Percentiles rank a stretch among this genome's conserved stretches.
These are phyloP conservation scores for Eurois occulta DNA, from an alignment of 2,888 invertebrate genomes.

Conservation along the genomic window DNA sequence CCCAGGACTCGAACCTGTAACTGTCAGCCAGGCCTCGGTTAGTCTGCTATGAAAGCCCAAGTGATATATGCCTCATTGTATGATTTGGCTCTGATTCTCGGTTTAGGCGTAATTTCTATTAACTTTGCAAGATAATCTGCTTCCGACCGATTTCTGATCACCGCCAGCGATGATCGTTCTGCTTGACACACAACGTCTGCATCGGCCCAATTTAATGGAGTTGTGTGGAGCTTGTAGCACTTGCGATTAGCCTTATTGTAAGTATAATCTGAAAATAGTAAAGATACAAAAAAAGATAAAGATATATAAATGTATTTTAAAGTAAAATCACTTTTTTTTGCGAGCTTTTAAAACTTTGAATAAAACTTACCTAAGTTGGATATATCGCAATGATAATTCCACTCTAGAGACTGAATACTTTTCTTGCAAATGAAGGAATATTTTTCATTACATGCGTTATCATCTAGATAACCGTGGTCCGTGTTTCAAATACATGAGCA, in stretches of 20 bases:
- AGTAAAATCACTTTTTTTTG: not conserved
- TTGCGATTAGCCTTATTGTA: slow-evolving; percentile 69
- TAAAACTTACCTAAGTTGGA: slow-evolving; percentile 75
- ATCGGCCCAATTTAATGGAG: slow-evolving; percentile 78
- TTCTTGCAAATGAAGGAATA: slow-evolving; percentile 83
- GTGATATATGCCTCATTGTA: slow-evolving; percentile 58
- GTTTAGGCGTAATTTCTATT: slow-evolving; percentile 13
- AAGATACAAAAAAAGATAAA: too few relatives aligned
- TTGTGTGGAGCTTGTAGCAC: slow-evolving; percentile 83
- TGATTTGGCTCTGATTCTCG: slow-evolving; percentile 12
- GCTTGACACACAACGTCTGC: slow-evolving; percentile 76
- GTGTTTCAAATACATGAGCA: slow-evolving; percentile 61
- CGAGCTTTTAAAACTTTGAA: not conserved
- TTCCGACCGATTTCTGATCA: slow-evolving; percentile 71
- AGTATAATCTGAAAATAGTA: slow-evolving; percentile 75
- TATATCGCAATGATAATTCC: slow-evolving; percentile 79
- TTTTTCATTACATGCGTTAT: slow-evolving; percentile 72
- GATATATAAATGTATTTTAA: too few relatives aligned
- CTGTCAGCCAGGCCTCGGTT: slow-evolving; percentile 71
- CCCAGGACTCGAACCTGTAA: slow-evolving; percentile 70
- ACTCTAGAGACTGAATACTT: slow-evolving; percentile 71
- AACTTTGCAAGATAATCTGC: slow-evolving; percentile 44
- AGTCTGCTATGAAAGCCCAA: slow-evolving; percentile 71
- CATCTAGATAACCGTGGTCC: slow-evolving; percentile 72
- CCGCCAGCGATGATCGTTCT: slow-evolving; percentile 78